phyloP scores from a whole-genome alignment of 2,888 invertebrate genomes.

The Deroplatys truncata region DNA sequence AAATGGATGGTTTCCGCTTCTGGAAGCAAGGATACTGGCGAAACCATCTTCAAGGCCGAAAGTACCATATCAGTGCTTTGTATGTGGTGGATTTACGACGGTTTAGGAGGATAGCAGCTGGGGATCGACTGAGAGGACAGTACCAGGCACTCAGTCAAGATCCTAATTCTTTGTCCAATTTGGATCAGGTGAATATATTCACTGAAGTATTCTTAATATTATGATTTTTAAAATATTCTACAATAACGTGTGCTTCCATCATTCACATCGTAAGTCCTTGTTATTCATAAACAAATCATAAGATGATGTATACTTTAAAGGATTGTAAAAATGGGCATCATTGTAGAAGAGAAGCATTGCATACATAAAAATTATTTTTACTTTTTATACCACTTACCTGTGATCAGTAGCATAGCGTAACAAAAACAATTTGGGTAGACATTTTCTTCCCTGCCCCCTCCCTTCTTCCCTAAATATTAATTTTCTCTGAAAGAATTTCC shows the following conservation, averaged over 20 bases:
- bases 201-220: not conserved
- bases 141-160: slow-evolving; percentile 99
- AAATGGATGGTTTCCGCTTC: slow-evolving; percentile 99
- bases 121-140: slow-evolving; percentile 94
- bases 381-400: too few species aligned
- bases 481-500: too few species aligned
- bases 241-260: too few species aligned
- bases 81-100: slow-evolving; percentile 97
- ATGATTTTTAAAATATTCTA: too few species aligned
- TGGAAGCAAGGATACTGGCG: slow-evolving; percentile 99
- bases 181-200: slow-evolving; percentile 59
- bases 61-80: slow-evolving; percentile 93
- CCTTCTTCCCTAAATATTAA: too few species aligned
- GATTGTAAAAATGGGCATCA: too few species aligned
- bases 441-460: too few species aligned
- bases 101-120: slow-evolving; percentile 96
- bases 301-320: too few species aligned
- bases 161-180: slow-evolving; percentile 95
- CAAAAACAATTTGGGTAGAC: too few species aligned
- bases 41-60: slow-evolving; percentile 90
- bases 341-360: too few species aligned
- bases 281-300: slow-evolving; percentile 4
- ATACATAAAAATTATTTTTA: too few species aligned
- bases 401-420: too few species aligned
- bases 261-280: not conserved